Evolutionary conservation across 2,113 vertebrate species (phyloP).

Genomic region (Pampusana beccarii): DNA sequence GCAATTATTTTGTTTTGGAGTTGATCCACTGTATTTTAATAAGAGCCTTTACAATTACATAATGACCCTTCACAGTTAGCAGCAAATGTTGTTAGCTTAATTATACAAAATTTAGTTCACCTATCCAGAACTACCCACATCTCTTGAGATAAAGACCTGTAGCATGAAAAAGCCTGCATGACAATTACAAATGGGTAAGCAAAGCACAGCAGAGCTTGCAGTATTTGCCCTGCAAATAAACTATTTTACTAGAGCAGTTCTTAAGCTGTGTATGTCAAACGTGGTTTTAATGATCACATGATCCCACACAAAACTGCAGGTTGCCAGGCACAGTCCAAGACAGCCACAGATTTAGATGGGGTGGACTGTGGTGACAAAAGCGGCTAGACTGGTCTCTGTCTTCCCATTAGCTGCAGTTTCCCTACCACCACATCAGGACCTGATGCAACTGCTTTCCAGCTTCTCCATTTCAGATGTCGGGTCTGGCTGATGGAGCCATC

Average conservation of each 20-base stretch:
- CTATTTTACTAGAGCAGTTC: neutral
- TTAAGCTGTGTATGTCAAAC: neutral
- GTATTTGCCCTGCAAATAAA: neutral
- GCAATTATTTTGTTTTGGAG: constrained; percentile 7
- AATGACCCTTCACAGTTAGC: neutral
- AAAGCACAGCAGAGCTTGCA: neutral
- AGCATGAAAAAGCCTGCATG: neutral
- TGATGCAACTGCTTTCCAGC: neutral
- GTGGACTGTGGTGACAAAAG: neutral
- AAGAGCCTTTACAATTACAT: neutral
- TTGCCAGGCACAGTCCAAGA: neutral
- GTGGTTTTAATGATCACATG: neutral
- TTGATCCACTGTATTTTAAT: neutral
- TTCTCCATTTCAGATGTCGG: neutral
- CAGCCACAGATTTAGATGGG: neutral
- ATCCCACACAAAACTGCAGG: neutral
- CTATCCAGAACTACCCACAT: neutral
- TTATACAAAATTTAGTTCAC: neutral
- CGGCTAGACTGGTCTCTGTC: neutral
- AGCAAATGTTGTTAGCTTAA: neutral
- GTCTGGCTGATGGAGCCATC: neutral
- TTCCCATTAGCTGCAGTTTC: neutral
- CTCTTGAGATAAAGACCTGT: neutral
- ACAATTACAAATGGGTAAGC: neutral
- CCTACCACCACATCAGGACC: neutral